A percentile compares a stretch with the other conserved stretches of the same genome.
These are phyloP conservation scores for Labrus mixtus DNA, from an alignment of 2,113 vertebrate species.

Conservation along the genomic window DNA sequence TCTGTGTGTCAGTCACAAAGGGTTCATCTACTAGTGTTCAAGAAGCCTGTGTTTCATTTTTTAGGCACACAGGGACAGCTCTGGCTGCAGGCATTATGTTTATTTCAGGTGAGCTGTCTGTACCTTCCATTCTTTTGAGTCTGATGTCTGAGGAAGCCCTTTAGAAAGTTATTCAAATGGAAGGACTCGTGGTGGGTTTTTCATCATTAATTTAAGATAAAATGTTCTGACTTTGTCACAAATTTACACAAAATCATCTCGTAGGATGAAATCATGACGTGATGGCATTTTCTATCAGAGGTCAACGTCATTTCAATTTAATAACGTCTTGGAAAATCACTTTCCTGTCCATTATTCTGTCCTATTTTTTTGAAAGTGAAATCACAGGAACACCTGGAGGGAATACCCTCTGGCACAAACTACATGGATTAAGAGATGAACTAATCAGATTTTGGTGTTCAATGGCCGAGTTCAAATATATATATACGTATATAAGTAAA, in stretches of 20 bases:
- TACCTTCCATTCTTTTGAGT: too few relatives aligned
- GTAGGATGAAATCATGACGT: neutral
- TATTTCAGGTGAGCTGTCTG: too few relatives aligned
- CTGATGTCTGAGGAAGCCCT: too few relatives aligned
- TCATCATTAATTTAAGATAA: too few relatives aligned
- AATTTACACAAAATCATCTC: neutral
- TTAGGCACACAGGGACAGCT: neutral
- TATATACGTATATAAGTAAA: neutral
- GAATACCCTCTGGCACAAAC: too few relatives aligned
- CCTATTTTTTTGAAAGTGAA: neutral
- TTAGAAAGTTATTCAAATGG: too few relatives aligned
- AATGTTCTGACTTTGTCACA: too few relatives aligned
- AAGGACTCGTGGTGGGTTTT: too few relatives aligned
- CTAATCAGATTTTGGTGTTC: neutral
- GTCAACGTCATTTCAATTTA: too few relatives aligned
- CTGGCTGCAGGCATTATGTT: too few relatives aligned
- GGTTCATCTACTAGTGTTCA: neutral
- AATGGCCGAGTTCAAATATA: neutral
- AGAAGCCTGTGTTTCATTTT: neutral
- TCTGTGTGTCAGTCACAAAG: neutral
- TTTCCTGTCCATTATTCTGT: neutral
- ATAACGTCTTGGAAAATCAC: too few relatives aligned
- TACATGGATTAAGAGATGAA: neutral
- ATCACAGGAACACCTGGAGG: neutral
- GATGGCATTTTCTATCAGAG: too few relatives aligned